phyloP scores from a whole-genome alignment of 1,140 invertebrate species.

The Heliconius nattereri region DNA sequence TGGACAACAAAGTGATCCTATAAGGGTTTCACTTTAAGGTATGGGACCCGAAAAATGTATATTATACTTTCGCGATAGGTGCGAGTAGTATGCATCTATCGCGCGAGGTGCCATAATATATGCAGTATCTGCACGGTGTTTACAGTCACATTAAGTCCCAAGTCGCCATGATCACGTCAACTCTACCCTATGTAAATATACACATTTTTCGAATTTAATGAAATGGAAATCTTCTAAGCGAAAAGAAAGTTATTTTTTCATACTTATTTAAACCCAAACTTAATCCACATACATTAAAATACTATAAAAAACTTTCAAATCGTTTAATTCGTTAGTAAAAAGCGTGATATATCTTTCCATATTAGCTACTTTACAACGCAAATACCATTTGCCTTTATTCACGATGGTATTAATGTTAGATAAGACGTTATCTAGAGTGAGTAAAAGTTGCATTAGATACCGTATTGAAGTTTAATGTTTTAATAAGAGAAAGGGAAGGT shows the following conservation, averaged over 20 bases:
- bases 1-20: too few relatives aligned
- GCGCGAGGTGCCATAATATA: too few relatives aligned
- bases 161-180: too few relatives aligned
- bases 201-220: neutral
- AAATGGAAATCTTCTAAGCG: too few relatives aligned
- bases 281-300: neutral
- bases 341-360: neutral
- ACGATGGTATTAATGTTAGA: neutral
- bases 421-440: neutral
- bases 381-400: neutral
- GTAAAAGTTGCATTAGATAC: conserved; percentile 9
- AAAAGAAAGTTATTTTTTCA: neutral
- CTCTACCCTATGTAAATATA: neutral
- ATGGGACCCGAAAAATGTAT: too few relatives aligned
- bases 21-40: too few relatives aligned
- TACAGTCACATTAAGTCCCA: too few relatives aligned
- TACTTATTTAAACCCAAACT: neutral
- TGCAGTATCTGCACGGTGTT: too few relatives aligned
- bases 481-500: neutral
- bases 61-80: too few relatives aligned
- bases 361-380: neutral
- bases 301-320: neutral
- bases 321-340: neutral
- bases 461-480: neutral
- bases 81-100: too few relatives aligned